Base-by-base conservation (phyloP, 2,113 vertebrate species). In the Larimichthys crocea region DNA sequence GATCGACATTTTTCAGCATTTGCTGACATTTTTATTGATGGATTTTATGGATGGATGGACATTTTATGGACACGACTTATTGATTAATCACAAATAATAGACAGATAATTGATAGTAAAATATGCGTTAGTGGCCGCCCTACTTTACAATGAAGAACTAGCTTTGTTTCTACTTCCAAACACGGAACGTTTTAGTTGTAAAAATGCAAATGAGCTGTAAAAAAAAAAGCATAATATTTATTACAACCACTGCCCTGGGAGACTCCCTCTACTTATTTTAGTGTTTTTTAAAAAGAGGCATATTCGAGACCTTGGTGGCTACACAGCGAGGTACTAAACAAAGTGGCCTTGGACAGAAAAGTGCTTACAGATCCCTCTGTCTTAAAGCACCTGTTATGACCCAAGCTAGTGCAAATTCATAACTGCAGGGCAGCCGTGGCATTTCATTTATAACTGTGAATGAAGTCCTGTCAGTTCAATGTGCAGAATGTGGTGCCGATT, bases 371-470 rank as follows among this genome's bases (percentile, higher is more conserved):
- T 22, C 26, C 50, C n/a, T 63, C 19, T 62, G 56, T 67, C 49
- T 61, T 48, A 83, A 69, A 82, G 40, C 69, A 72, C 74, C 49
- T 76, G n/a, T 74, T 65, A 17, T 61, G 74, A 83, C 71, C 71
- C 50, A 10, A 42, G 48, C 74, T 57, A 61, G 68, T 55, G 56
- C 1, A 12, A 69, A 72, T 70, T 29, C 40, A 76, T 49, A 77
- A 53, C 76, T 80, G 70, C 67, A 53, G 70, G 76, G 80, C 68
- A 74, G 29, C 52, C 14, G 16, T 70, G 65, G 70, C 62, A 80
- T 82, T 82, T 79, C 44, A 75, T 87, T 79, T 62, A 56, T 42
- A 85, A 61, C 55, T 82, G 59, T 64, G 78, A 87, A 78, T 69
- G 71, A 81, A 80, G 75, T 78, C 29, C 74, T 79, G 84, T 84